Evolutionary conservation across 2,797 vertebrate genomes (phyloP), one percentile per base, ranked within the genome.

Genomic region (Ara ararauna): DNA sequence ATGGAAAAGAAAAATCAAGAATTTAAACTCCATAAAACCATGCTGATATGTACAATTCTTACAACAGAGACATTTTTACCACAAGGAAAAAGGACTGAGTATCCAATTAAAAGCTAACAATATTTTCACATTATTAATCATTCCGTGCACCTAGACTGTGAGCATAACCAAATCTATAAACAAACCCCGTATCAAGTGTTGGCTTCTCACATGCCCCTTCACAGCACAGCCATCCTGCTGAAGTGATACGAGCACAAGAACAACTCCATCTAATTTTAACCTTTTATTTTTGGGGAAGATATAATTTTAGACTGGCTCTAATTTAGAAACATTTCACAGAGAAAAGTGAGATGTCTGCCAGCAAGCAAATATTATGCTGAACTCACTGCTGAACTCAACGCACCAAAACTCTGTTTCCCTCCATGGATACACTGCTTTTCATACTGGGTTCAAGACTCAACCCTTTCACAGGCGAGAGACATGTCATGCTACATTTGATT

Each of bases 191-290:
- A 51, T 36, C 53, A 38, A 82, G n/a, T 5, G 30, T 3, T 73
- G 71, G 50, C 51, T 91, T 86, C 85, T 93, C 91, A 38, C 61
- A 3, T 34, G 72, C 4, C 47, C 75, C 66, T 87, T 79, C 72
- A 73, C 65, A 78, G 80, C 60, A 45, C 64, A 80, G 76, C 48
- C 87, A 80, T 11, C 60, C 83, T 54, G 71, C 64, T 65, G 48
- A 47, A 94, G 65, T 15, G 82, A 75, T n/a, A 56, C 0, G 2
- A 86, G 60, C 70, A 85, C 66, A 78, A 54, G 40, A 85, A 66
- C 58, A 84, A 65, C 85, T 68, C 82, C 74, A 81, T 51, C 94
- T 93, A 94, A 96, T 95, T 96, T 96, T 95, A 97, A 95, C 92
- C 60, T 95, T 66, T 95, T 89, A 7, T 90, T 89, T 78, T 85